phyloP scores from a whole-genome alignment of 2,888 invertebrate species.

The Drosophila seclusa region DNA sequence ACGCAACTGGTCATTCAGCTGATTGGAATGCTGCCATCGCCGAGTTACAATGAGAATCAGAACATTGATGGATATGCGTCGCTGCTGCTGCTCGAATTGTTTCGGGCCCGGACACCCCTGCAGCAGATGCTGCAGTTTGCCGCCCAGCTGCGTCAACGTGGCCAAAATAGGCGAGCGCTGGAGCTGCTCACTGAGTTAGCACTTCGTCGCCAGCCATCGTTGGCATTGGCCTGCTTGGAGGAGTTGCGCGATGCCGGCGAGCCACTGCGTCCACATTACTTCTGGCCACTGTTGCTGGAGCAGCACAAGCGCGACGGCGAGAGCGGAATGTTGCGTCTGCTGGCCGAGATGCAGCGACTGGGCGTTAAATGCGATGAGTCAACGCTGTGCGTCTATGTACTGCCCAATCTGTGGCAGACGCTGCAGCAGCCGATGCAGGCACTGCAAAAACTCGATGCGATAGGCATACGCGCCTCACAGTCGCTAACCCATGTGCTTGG shows the following conservation, averaged over 20 bases:
- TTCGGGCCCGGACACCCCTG: constrained; percentile 85
- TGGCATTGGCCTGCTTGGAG: constrained; percentile 67
- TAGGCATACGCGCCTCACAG: constrained; percentile 75
- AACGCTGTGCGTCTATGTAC: constrained; percentile 86
- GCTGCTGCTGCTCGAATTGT: constrained; percentile 87
- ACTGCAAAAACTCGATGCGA: constrained; percentile 73
- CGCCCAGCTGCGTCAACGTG: constrained; percentile 64
- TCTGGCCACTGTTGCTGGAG: constrained; percentile 88
- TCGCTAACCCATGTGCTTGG: constrained; percentile 71
- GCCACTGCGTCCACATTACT: constrained; percentile 87
- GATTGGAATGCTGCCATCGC: constrained; percentile 75
- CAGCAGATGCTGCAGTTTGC: constrained; percentile 82
- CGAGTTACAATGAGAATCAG: constrained; percentile 83
- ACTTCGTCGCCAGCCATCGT: constrained; percentile 82
- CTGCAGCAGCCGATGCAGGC: constrained; percentile 74
- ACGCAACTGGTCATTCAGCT: constrained; percentile 82
- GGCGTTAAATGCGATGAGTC: constrained; percentile 87
- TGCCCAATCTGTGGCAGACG: constrained; percentile 85
- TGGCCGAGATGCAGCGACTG: constrained; percentile 86
- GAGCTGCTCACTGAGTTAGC: constrained; percentile 87
- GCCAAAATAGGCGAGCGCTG: constrained; percentile 82
- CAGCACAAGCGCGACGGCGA: constrained; percentile 86
- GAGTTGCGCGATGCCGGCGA: constrained; percentile 66
- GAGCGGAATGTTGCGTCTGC: constrained; percentile 85
- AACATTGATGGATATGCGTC: constrained; percentile 86